Conservation (phyloP, 30 jellyfish, hydroid and myxozoan genomes). For the Turritopsis dohrnii region DNA sequence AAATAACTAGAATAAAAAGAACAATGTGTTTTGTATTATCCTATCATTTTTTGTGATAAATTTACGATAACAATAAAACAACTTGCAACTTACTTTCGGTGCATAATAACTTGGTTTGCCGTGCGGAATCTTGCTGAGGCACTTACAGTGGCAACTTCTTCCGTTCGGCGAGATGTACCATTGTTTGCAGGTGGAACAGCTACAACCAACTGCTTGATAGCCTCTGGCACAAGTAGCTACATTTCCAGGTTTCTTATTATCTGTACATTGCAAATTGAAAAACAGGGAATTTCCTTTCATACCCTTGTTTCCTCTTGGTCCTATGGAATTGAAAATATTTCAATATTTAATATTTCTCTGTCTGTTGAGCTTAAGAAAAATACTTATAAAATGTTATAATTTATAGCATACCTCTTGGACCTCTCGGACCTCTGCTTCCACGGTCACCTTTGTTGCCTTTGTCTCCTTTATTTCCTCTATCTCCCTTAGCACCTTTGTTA, state of each 20-base stretch:
- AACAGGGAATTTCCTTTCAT: background rate
- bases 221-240: background rate
- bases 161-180: background rate
- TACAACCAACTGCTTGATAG: background rate
- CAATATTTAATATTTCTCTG: too few relatives aligned
- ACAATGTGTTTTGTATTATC: background rate
- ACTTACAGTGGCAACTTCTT: background rate
- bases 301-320: constrained; percentile 14
- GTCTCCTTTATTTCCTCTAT: background rate
- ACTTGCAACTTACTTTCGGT: background rate
- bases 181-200: constrained; percentile 1
- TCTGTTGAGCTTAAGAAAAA: background rate
- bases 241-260: background rate
- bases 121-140: background rate
- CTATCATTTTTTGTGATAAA: background rate
- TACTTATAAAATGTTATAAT: background rate
- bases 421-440: background rate
- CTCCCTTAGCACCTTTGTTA: background rate
- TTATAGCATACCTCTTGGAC: background rate
- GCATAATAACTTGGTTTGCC: constrained; percentile 13
- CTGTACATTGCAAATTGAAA: background rate
- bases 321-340: background rate
- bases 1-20: background rate
- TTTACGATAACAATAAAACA: background rate
- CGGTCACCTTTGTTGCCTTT: background rate